phyloP scores from a whole-genome alignment of 2,113 vertebrate species.

The Naja naja region DNA sequence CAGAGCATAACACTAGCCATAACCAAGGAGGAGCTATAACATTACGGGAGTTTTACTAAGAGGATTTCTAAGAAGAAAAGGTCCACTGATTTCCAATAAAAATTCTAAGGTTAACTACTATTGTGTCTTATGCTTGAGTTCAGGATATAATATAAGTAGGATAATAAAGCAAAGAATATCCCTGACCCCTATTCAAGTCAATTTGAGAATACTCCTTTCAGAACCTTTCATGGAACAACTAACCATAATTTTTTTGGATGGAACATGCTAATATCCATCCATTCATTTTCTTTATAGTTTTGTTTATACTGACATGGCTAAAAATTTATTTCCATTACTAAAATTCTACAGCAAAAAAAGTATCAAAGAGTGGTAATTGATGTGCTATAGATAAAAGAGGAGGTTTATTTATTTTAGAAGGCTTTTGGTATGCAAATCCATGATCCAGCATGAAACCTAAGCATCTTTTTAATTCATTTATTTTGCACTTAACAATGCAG shows the following conservation, averaged over 20 bases:
- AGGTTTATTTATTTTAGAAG: not conserved
- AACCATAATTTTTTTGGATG: slow-evolving; percentile 8
- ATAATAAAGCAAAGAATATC: not conserved
- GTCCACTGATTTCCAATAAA: not conserved
- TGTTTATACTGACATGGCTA: slow-evolving; percentile 20
- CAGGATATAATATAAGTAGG: not conserved
- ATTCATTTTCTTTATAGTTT: slow-evolving; percentile 19
- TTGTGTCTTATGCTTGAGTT: slow-evolving; percentile 3
- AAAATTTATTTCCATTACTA: not conserved
- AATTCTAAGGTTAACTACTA: not conserved
- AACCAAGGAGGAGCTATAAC: not conserved
- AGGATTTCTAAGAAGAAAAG: not conserved
- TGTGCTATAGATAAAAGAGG: not conserved
- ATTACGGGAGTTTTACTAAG: not conserved
- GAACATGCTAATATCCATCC: slow-evolving; percentile 9
- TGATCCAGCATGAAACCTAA: not conserved
- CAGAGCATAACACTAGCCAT: not conserved
- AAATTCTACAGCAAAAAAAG: not conserved
- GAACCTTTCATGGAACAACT: slow-evolving; percentile 11
- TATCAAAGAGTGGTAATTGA: not conserved
- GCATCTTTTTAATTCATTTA: not conserved
- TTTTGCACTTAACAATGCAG: not conserved
- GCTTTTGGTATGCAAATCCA: not conserved
- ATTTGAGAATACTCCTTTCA: slow-evolving; percentile 23
- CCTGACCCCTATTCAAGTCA: not conserved